Base-by-base conservation (phyloP, 2,888 invertebrate genomes). In the Panopea generosa region DNA sequence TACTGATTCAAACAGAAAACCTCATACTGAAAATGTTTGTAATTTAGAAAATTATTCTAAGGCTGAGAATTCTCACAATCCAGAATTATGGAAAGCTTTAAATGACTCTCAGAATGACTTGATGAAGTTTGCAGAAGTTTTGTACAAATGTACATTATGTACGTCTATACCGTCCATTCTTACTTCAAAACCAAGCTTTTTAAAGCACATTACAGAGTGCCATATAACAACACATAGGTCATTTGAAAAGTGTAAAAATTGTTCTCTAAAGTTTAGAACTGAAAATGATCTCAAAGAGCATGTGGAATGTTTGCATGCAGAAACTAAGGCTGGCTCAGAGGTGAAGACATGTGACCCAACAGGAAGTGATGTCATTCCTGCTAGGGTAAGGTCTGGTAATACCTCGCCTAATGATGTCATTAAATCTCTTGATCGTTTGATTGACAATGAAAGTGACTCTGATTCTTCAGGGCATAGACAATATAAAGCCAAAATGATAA, bases 61-160 rank as follows among this genome's bases (percentile, higher is more conserved):
- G 6, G 2, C 9, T 52, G 6, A 18, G 1, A 40, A 53, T 26
- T 60, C 59, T 40, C 45, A 60, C 14, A 63, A 53, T 26, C 52
- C 52, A 20, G 24, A 18, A 1, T 27, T 53, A 1, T 40, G 14
- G 40, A 63, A 63, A 24, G 26, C 43, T 26, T 40, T 63, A n/a
- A 38, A 27, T 9, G 52, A 52, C 9, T 63, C 63, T 24, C 38
- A 63, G 16, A 50, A 16, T 40, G 59, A 84, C 38, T 60, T 86
- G 38, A 77, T 86, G 83, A 75, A 80, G 50, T 88, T 86, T 82
- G 88, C 90, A 0, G 88, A 89, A 68, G 77, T 88, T 24, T 72
- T 89, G n/a, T 89, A 89, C 82, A 90, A 90, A 52, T 90, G 90
- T 66, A 85, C 86, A 2, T 67, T 90, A 22, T 90, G 90, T 60